Base-by-base conservation (phyloP, 2,888 invertebrate species). In the Caenorhabditis plicata region DNA sequence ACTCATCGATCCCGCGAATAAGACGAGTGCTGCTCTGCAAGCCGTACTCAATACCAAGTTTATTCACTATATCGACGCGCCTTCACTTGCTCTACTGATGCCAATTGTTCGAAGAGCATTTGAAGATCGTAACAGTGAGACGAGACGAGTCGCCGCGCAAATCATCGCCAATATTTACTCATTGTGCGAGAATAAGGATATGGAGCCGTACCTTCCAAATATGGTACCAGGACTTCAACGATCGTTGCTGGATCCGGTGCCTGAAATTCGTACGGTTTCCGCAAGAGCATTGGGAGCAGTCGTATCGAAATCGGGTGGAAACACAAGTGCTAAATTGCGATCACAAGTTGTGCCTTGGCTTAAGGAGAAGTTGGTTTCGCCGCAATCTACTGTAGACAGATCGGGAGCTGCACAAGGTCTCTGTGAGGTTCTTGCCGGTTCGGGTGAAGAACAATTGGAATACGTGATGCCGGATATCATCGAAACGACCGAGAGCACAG, bases 131-230 rank as follows among this genome's bases (percentile, higher is more conserved):
- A 92, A 92, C 43, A 95, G 96, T 0, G 96, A 98, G 85, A 96
- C 94, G 0, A 87, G 98, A 75, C 93, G 96, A 85, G 95, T 96
- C 93, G 93, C 98, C 1, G 94, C 95, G 3, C 95, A 98, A 85
- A 96, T 99, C 82, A 95, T 99, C 74, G 95, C 96, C 53, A 98
- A 96, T 83, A 96, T 98, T 93, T 98, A 96, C 84, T 94, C 94
- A 1, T 85, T 99, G 39, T 96, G 96, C 0, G 96, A 96, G 84
- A 94, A 96, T 83, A 98, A 98, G 81, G 98, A 98, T 82, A 85
- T 98, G 64, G 88, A 90, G 71, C 96, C 98, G 0, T 98, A 98
- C 83, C 85, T 98, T 77, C 91, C 92, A 1, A 91, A 89, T 42
- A 92, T 98, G 68, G 92, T 96, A 64, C 96, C 96, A 0, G 96